Evolutionary conservation across 2,113 vertebrate species (phyloP).

Genomic region (Cyanistes caeruleus): DNA sequence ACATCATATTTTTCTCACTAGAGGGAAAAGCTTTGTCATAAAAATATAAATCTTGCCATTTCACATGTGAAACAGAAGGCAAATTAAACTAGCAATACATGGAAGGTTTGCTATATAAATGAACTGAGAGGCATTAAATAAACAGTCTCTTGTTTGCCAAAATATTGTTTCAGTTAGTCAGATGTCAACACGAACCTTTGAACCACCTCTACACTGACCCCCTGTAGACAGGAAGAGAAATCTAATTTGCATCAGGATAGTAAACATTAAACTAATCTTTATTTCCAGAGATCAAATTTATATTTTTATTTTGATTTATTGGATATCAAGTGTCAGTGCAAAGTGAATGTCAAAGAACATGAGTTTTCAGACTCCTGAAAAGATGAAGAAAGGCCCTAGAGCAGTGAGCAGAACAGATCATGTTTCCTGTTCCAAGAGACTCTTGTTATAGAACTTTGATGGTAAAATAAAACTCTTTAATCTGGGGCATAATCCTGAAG

Average conservation of each 20-base stretch:
- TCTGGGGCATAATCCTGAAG: constrained; percentile 26
- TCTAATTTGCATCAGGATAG: constrained; percentile 23
- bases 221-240: constrained; percentile 39
- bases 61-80: neutral
- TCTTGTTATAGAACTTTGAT: constrained; percentile 2
- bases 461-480: constrained; percentile 47
- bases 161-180: neutral
- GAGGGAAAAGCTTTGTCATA: neutral
- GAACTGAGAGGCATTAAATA: neutral
- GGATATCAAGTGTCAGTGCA: constrained; percentile 27
- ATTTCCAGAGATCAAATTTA: constrained; percentile 41
- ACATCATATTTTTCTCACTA: neutral
- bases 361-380: constrained; percentile 10
- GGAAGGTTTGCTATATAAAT: neutral
- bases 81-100: neutral
- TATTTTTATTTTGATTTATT: constrained; percentile 52
- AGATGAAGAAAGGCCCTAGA: constrained; percentile 3
- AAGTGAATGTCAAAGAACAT: constrained; percentile 30
- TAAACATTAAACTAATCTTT: constrained; percentile 29
- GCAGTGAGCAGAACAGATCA: constrained; percentile 25
- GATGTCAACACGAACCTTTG: neutral
- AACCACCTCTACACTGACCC: neutral
- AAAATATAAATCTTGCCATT: neutral
- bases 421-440: constrained; percentile 31
- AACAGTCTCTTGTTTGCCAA: neutral